Base-by-base conservation (phyloP, 2,888 invertebrate species). In the Plagiodera versicolora region DNA sequence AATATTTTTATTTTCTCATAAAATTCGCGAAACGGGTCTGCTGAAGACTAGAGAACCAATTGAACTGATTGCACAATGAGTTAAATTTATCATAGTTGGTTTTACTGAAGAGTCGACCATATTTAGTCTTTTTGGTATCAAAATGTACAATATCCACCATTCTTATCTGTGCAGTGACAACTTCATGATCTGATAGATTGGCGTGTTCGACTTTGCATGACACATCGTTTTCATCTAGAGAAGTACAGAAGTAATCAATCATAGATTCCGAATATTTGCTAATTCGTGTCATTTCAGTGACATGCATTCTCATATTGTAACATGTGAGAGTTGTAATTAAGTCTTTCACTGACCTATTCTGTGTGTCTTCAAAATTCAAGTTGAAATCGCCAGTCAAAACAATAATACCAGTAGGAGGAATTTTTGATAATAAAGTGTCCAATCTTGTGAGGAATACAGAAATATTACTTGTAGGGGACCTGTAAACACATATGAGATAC, bases 51-150 rank as follows among this genome's bases (percentile, higher is more conserved):
- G 48, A 48, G 24, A 24, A 48, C 28, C 48, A 48, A 24, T 48
- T 48, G 24, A 48, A 24, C 11, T 48, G 9, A 24, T 48, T 24
- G 24, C 48, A 48, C 39, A 39, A 39, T 28, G 48, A 20, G 48
- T 48, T 48, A n/a, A 46, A 46, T 46, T 46, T 18, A 46, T 46
- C 46, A 46, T 46, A 46, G 46, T 46, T 46, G 19, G 48, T 48
- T 24, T 11, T 28, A 48, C 48, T 48, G 48, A 48, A 48, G 48
- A 48, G 48, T 20, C 48, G 19, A 48, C 20, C 48, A 20, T 48
- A 46, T 46, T 46, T 46, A 46, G 46, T 46, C 1, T 24, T 14
- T 46, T 18, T 46, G 5, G 19, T 46, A 11, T 24, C 48, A 48
- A 48, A 48, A 48, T 48, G 48, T 48, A 48, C 28, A 48, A 11